Evolutionary conservation across 2,888 invertebrate genomes (phyloP).

Genomic region (Sarcophaga caerulescens): DNA sequence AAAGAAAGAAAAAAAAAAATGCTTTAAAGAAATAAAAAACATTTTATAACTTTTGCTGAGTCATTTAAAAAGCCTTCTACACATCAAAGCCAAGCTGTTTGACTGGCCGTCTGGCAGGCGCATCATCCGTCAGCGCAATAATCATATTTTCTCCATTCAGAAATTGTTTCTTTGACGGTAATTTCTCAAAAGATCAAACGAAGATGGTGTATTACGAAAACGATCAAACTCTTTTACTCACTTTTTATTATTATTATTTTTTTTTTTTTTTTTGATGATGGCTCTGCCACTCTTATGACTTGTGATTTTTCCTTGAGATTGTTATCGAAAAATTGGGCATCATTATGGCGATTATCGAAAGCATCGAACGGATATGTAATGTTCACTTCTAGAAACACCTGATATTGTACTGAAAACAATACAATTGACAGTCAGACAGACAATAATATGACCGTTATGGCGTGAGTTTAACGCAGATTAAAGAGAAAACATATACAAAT

Average conservation of each 20-base stretch:
- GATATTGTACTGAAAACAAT: slow-evolving; percentile 8
- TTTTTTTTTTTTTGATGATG: not conserved
- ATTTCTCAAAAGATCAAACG: slow-evolving; percentile 44
- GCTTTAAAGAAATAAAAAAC: slow-evolving; percentile 19
- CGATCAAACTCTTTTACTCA: slow-evolving; percentile 51
- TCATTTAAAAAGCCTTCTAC: slow-evolving; percentile 59
- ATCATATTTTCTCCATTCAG: slow-evolving; percentile 29
- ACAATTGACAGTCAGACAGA: slow-evolving; percentile 2
- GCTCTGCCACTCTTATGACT: slow-evolving; percentile 35
- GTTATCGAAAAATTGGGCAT: slow-evolving; percentile 44
- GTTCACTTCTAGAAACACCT: slow-evolving; percentile 32
- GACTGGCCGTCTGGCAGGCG: slow-evolving; percentile 5
- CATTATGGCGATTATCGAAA: slow-evolving; percentile 51
- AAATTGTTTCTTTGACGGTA: not conserved
- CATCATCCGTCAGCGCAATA: slow-evolving; percentile 18
- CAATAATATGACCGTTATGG: not conserved
- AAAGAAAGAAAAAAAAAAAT: not conserved
- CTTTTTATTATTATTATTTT: too few relatives aligned
- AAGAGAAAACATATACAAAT: not conserved
- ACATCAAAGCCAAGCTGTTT: slow-evolving; percentile 48
- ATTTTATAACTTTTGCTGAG: slow-evolving; percentile 44
- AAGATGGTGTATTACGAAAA: slow-evolving; percentile 51
- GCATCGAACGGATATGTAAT: slow-evolving; percentile 41
- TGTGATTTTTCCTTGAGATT: slow-evolving; percentile 20
- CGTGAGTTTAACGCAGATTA: not conserved